Evolutionary conservation across 2,888 invertebrate genomes (phyloP).

Genomic region (Siphlonurus alternatus): DNA sequence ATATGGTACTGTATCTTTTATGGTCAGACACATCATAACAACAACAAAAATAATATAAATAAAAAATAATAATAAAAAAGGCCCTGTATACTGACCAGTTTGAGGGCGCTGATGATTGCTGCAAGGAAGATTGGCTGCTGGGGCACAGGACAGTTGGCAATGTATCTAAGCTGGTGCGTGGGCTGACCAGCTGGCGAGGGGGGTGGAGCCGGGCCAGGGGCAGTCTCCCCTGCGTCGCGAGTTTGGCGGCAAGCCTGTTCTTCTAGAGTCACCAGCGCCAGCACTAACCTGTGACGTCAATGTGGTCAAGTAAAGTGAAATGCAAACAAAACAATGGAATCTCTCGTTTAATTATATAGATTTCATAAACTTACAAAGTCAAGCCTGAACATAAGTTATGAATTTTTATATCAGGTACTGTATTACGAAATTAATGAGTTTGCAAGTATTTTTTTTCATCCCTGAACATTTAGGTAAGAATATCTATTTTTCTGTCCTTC

Average conservation of each 20-base stretch:
- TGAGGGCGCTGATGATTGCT: conserved; percentile 57
- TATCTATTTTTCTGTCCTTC: too few species aligned
- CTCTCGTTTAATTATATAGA: too few species aligned
- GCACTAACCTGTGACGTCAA: conserved; percentile 34
- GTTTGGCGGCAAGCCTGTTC: conserved; percentile 43
- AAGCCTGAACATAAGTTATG: too few species aligned
- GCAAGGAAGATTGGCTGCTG: conserved; percentile 73
- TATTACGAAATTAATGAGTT: too few species aligned
- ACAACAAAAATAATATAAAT: too few species aligned
- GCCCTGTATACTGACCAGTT: conserved; percentile 25
- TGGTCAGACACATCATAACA: too few species aligned
- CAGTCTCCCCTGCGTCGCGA: conserved; percentile 24
- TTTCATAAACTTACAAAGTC: too few species aligned
- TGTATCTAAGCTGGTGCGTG: conserved; percentile 35
- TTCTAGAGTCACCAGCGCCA: conserved; percentile 57
- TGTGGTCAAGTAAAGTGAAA: neutral
- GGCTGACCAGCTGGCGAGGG: conserved; percentile 19
- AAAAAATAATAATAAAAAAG: neutral
- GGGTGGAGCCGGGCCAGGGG: conserved; percentile 16
- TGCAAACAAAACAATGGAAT: too few species aligned
- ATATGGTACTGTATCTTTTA: too few species aligned
- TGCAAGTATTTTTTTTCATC: too few species aligned
- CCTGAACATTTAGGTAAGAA: too few species aligned
- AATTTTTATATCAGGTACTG: too few species aligned
- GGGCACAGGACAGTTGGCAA: conserved; percentile 45